phyloP scores from a whole-genome alignment of 2,888 invertebrate species.

The Drosophila melanosoma region DNA sequence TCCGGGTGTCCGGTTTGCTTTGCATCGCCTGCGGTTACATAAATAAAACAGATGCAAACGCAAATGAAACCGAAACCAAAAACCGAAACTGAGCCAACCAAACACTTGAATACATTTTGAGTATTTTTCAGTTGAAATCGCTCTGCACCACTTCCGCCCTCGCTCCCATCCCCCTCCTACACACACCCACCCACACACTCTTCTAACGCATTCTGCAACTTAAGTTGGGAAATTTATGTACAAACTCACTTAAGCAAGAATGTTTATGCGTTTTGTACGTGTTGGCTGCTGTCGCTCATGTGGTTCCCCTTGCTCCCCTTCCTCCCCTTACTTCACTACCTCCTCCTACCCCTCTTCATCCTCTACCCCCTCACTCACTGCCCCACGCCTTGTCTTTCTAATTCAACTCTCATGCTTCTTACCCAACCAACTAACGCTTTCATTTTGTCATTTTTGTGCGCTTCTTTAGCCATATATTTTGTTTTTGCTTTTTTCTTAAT shows the following conservation, averaged over 20 bases:
- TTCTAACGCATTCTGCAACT: constrained; percentile 60
- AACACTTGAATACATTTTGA: constrained; percentile 41
- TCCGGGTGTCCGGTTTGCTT: constrained; percentile 16
- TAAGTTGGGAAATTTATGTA: constrained; percentile 82
- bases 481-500: background rate
- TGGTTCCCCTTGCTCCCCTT: constrained; percentile 23
- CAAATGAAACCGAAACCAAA: constrained; percentile 38
- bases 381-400: background rate
- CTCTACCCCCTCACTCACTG: background rate
- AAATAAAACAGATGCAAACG: constrained; percentile 52
- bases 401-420: constrained; percentile 7
- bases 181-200: background rate
- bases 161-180: background rate
- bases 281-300: constrained; percentile 75
- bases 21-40: constrained; percentile 36
- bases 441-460: constrained; percentile 71
- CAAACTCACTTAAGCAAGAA: constrained; percentile 83
- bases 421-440: constrained; percentile 42
- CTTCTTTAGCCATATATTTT: constrained; percentile 30
- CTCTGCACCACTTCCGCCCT: constrained; percentile 2
- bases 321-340: background rate
- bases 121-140: constrained; percentile 39
- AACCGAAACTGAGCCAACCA: constrained; percentile 46
- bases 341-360: background rate
- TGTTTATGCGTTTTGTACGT: constrained; percentile 84